A percentile compares a stretch with the other conserved stretches of the same genome.
Evolutionary conservation across 2,888 invertebrate genomes (phyloP).

Genomic region (Falcaria lacertinaria): DNA sequence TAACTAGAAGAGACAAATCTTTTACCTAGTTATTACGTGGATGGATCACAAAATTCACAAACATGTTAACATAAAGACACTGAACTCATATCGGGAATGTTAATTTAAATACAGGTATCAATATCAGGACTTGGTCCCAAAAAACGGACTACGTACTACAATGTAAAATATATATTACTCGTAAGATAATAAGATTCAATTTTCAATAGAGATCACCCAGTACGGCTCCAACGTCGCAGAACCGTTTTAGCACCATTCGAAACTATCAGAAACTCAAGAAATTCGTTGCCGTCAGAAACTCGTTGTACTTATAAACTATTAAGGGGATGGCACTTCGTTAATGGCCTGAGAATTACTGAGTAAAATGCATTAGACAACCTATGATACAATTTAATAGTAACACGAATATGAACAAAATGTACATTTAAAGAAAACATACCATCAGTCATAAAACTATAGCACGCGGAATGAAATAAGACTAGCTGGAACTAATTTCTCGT

Average conservation of each 20-base stretch:
- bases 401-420: conserved; percentile 54
- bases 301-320: conserved; percentile 68
- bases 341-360: conserved; percentile 79
- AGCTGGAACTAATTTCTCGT: neutral
- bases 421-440: conserved; percentile 24
- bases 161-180: conserved; percentile 60
- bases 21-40: conserved; percentile 58
- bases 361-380: conserved; percentile 76
- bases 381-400: conserved; percentile 36
- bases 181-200: conserved; percentile 55
- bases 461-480: neutral
- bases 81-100: conserved; percentile 77
- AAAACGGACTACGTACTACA: conserved; percentile 45
- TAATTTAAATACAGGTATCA: conserved; percentile 77
- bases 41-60: conserved; percentile 79
- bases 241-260: conserved; percentile 64
- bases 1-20: conserved; percentile 38
- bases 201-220: conserved; percentile 72
- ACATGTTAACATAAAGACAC: conserved; percentile 66
- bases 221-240: conserved; percentile 53
- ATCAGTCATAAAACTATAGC: neutral
- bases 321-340: conserved; percentile 77
- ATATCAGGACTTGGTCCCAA: conserved; percentile 53
- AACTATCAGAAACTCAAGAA: conserved; percentile 32
- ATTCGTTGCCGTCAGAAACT: conserved; percentile 60